phyloP scores from a whole-genome alignment of 37 sponge, comb jelly and placozoan species.

The Tethya wilhelma region DNA sequence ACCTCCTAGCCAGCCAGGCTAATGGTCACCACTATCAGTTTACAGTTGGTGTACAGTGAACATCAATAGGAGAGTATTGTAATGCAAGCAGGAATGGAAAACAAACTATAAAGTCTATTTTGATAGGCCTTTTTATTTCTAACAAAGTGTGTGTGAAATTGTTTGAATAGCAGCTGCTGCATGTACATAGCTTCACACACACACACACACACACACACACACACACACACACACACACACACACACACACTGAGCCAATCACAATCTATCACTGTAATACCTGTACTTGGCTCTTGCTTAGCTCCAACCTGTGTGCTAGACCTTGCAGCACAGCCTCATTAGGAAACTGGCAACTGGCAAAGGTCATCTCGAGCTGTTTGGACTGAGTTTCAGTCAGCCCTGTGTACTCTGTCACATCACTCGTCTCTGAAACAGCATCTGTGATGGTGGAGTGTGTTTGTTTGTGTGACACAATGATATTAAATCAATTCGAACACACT shows the following conservation, averaged over 20 bases:
- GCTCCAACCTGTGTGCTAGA: conserved; percentile 5
- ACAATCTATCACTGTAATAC: neutral
- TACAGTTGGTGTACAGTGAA: too few relatives aligned
- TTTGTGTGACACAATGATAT: too few relatives aligned
- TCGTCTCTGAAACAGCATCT: conserved; percentile 17
- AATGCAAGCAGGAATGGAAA: too few relatives aligned
- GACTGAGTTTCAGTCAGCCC: neutral
- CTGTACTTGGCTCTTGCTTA: conserved; percentile 14
- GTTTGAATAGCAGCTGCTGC: neutral
- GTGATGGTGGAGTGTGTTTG: conserved; percentile 32
- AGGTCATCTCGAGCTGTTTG: conserved; percentile 19
- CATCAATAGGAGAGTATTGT: too few relatives aligned
- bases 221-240: too few relatives aligned
- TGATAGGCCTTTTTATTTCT: neutral
- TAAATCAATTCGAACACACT: neutral
- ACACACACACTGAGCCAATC: too few relatives aligned
- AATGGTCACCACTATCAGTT: too few relatives aligned
- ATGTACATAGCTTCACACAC: too few relatives aligned
- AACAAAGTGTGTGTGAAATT: neutral
- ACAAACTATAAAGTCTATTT: too few relatives aligned
- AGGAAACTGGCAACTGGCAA: neutral
- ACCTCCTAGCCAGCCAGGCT: too few relatives aligned
- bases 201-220: too few relatives aligned
- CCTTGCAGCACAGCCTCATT: neutral
- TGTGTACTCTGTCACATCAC: neutral